A percentile compares a stretch with the other conserved stretches of the same genome.
phyloP scores from a whole-genome alignment of 2,888 invertebrate genomes.

The Alentia gelatinosa region DNA sequence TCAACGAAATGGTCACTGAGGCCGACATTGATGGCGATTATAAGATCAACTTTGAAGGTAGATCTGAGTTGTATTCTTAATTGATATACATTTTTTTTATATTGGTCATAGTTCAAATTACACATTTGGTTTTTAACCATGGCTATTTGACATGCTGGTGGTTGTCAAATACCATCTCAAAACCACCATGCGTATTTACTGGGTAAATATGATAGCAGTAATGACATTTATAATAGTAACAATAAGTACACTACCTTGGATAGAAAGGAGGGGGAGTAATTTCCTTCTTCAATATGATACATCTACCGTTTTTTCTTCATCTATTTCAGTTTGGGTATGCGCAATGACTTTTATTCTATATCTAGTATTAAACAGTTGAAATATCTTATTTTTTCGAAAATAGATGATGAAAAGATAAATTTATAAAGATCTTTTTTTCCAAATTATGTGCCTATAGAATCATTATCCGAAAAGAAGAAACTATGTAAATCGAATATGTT shows the following conservation, averaged over 20 bases:
- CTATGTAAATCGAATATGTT: not conserved
- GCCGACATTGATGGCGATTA: constrained; percentile 10
- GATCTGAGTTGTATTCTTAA: not conserved
- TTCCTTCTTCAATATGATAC: too few species aligned
- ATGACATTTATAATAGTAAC: not conserved
- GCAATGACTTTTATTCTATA: not conserved
- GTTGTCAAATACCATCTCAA: not conserved
- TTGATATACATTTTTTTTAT: not conserved
- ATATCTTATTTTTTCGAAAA: too few species aligned
- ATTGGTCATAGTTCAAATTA: too few species aligned
- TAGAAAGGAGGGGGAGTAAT: too few species aligned
- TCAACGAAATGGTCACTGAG: constrained; percentile 9
- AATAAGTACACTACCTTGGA: not conserved
- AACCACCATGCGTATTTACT: not conserved
- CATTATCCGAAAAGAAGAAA: not conserved
- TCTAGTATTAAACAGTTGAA: too few species aligned
- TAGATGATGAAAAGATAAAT: not conserved
- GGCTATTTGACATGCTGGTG: not conserved
- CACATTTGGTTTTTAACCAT: too few species aligned
- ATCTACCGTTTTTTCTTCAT: too few species aligned
- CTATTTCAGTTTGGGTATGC: not conserved
- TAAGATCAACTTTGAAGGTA: constrained; percentile 43
- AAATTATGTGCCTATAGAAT: not conserved
- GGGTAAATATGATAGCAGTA: not conserved
- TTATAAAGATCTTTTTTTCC: not conserved